Evolutionary conservation across 2,888 invertebrate species (phyloP), one percentile per base, ranked within the genome.

Genomic region (Coenonympha glycerion): DNA sequence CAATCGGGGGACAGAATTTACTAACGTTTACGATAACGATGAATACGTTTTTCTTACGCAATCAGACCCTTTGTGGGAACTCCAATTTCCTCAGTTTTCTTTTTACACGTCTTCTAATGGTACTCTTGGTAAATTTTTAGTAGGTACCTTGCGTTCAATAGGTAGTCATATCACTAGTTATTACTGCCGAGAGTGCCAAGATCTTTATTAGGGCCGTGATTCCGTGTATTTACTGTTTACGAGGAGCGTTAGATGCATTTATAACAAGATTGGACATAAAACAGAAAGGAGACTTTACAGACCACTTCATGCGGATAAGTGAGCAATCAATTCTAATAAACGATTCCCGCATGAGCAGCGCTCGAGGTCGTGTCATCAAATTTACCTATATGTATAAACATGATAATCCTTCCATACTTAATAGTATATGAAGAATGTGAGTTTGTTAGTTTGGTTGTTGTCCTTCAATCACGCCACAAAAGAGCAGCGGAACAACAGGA

Each of bases 301-400:
- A 28, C 47, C 37, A 18, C 46, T 47, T 39, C 33, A 30, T 36
- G 41, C 8, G 40, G 40, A 45, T 48, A 50, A 50, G 50, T 50
- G 53, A 53, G 62, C 52, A 56, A 63, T 56, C 47, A 53, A 56
- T 50, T 53, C 49, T 21, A 37, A 42, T 53, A 63, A 63, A 69
- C 66, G 69, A 66, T 65, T 68, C 63, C 44, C 44, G 49, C 49
- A 52, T 31, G 49, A 52, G 39, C 39, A 31, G n/a, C n/a, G n/a
- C n/a, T n/a, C n/a, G n/a, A n/a, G n/a, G n/a, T n/a, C n/a, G n/a
- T n/a, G n/a, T n/a, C n/a, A n/a, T n/a, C n/a, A n/a, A n/a, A n/a
- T n/a, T n/a, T n/a, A n/a, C n/a, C n/a, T n/a, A n/a, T n/a, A n/a
- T n/a, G n/a, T n/a, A n/a, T n/a, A n/a, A n/a, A n/a, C n/a, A n/a